phyloP scores from a whole-genome alignment of 1,140 invertebrate genomes.

The Sweltsa coloradensis region DNA sequence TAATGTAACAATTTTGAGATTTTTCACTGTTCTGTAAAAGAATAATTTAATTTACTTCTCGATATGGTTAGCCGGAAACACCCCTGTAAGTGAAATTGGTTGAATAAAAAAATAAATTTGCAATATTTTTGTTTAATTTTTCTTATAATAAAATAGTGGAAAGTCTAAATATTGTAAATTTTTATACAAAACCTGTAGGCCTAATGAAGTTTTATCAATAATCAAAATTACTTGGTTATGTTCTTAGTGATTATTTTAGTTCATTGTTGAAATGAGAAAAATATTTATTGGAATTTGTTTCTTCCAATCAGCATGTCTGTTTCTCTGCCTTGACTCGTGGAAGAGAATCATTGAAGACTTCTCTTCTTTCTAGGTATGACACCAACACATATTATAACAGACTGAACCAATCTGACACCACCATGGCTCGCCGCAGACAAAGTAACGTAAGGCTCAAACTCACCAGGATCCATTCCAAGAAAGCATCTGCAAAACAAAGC shows the following conservation, averaged over 20 bases:
- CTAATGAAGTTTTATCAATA: neutral
- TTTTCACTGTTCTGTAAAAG: no score
- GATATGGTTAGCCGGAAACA: no score
- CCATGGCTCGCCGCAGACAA: conserved; percentile 3
- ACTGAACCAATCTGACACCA: neutral
- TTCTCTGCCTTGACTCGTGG: neutral
- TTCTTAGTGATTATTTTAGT: neutral
- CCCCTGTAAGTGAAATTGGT: no score
- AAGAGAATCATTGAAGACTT: conserved; percentile 14
- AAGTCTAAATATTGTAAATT: no score
- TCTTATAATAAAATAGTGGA: no score
- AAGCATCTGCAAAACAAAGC: no score
- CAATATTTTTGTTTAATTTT: no score
- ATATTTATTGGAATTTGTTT: neutral
- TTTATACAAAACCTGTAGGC: no score
- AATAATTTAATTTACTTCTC: no score
- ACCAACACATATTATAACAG: neutral
- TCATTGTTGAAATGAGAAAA: neutral
- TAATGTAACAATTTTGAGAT: no score
- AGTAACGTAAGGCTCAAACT: conserved; percentile 2
- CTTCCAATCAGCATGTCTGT: neutral
- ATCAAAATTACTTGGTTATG: neutral
- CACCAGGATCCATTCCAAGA: no score
- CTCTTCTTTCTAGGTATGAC: conserved; percentile 10
- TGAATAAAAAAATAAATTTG: no score